Conservation (phyloP, 2,888 invertebrate genomes). For the Acholoe squamosa region DNA sequence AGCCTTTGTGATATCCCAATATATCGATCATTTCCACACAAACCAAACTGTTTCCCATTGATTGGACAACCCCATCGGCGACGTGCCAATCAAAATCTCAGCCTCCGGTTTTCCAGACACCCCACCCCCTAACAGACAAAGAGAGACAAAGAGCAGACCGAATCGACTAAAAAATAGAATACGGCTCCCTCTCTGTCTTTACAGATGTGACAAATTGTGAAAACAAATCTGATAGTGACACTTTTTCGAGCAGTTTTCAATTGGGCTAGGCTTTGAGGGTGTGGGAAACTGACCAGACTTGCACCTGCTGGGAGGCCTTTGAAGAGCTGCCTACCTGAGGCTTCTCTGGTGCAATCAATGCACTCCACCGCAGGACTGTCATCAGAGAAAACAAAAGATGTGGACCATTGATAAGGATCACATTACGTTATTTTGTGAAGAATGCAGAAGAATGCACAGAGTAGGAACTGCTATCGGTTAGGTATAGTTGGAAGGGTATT, state of each 20-base stretch:
- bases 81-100: not conserved
- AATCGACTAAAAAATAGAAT: not conserved
- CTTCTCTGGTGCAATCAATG: not conserved
- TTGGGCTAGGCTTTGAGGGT: conserved; percentile 28
- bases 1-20: conserved; percentile 37
- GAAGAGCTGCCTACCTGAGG: not conserved
- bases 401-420: not conserved
- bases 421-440: too few relatives aligned
- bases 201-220: conserved; percentile 5
- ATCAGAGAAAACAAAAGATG: conserved; percentile 4
- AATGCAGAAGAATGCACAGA: too few relatives aligned
- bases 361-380: not conserved
- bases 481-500: too few relatives aligned
- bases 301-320: not conserved
- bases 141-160: not conserved
- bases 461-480: too few relatives aligned
- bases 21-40: conserved; percentile 40
- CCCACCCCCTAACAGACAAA: not conserved
- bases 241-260: conserved; percentile 18
- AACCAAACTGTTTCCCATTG: conserved; percentile 25
- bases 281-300: conserved; percentile 31
- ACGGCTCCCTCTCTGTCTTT: not conserved
- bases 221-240: not conserved
- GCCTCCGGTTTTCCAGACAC: not conserved
- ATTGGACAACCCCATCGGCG: conserved; percentile 41